phyloP scores from a whole-genome alignment of 2,113 vertebrate species.

The Anthoscopus minutus region DNA sequence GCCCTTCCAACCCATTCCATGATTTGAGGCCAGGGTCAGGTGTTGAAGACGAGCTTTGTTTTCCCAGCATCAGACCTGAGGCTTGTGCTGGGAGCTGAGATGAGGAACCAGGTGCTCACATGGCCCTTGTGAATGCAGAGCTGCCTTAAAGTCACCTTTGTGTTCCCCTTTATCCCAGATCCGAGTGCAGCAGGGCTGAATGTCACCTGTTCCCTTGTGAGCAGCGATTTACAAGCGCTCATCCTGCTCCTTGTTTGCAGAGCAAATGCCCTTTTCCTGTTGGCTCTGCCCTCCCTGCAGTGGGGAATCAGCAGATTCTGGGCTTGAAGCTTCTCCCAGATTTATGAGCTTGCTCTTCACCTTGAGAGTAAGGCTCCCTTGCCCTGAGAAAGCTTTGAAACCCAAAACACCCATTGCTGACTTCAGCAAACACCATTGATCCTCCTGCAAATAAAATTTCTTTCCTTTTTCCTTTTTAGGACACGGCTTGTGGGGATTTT shows the following conservation, averaged over 20 bases:
- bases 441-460: neutral
- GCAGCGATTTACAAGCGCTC: neutral
- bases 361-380: conserved; percentile 28
- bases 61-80: neutral
- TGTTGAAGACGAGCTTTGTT: neutral
- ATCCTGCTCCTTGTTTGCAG: conserved; percentile 39
- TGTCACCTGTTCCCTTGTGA: conserved; percentile 47
- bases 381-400: conserved; percentile 27
- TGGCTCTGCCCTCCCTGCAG: conserved; percentile 26
- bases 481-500: neutral
- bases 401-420: conserved; percentile 32
- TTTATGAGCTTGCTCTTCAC: conserved; percentile 54
- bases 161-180: neutral
- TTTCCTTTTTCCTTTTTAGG: neutral
- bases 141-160: neutral
- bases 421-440: conserved; percentile 33
- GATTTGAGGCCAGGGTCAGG: neutral
- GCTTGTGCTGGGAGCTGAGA: neutral
- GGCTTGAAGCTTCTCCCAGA: conserved; percentile 51
- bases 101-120: neutral
- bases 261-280: conserved; percentile 49
- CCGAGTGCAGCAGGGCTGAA: conserved; percentile 27
- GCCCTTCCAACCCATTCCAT: neutral
- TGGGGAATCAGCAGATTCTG: conserved; percentile 40
- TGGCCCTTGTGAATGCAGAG: neutral